A percentile compares a stretch with the other conserved stretches of the same genome.
Conservation (phyloP, 2,888 invertebrate genomes). For the Branchipolynoe longqiensis region DNA sequence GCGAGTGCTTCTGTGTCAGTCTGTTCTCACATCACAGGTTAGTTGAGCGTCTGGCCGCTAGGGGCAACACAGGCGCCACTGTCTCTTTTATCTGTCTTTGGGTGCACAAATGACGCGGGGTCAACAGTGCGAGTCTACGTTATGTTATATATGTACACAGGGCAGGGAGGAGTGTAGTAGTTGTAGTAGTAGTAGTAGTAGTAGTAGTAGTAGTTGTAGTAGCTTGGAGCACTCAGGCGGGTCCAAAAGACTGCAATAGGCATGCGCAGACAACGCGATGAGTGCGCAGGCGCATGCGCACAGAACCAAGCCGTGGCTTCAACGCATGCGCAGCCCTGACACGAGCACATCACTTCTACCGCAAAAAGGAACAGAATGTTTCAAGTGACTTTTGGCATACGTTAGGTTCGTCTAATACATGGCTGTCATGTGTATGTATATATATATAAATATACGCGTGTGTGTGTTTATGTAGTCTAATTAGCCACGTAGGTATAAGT, state of each 20-base stretch:
- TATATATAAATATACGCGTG: neutral
- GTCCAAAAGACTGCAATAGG: no score
- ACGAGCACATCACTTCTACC: no score
- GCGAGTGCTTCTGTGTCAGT: neutral
- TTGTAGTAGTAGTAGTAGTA: no score
- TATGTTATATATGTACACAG: neutral
- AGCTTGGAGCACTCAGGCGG: neutral
- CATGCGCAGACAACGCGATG: no score
- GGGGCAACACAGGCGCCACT: constrained; percentile 34
- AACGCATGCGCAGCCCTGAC: no score
- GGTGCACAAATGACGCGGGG: neutral
- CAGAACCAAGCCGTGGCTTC: no score
- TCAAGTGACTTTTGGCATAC: constrained; percentile 52
- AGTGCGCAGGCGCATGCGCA: no score
- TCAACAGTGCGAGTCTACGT: neutral
- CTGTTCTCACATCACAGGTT: constrained; percentile 48
- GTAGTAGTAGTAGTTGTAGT: constrained; percentile 13
- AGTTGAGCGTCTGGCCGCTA: constrained; percentile 15
- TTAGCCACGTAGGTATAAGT: no score
- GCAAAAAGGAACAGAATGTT: constrained; percentile 1
- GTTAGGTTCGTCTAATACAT: neutral
- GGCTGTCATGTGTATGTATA: neutral
- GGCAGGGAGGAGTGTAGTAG: no score
- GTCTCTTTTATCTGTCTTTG: neutral
- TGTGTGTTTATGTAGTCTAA: no score